Percentiles rank a stretch among this genome's conserved stretches.
Evolutionary conservation across 37 sponge, comb jelly and placozoan species (phyloP).

Genomic region (Aplysina aerophoba): DNA sequence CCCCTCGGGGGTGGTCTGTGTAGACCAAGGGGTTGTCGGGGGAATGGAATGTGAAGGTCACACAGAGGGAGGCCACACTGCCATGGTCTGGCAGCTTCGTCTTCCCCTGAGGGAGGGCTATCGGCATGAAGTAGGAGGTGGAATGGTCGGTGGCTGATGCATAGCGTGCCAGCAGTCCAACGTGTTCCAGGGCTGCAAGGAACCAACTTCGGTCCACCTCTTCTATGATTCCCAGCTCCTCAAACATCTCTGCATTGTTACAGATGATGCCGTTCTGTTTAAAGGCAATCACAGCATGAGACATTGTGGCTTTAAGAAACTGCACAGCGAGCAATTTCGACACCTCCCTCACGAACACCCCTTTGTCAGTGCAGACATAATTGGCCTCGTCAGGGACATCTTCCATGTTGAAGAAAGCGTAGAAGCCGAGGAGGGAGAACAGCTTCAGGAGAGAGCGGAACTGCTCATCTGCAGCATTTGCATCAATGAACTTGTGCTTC

Average conservation of each 20-base stretch:
- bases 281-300: not conserved
- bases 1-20: not conserved
- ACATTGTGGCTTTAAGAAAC: not conserved
- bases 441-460: not conserved
- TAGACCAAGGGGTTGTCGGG: not conserved
- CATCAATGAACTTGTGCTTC: not conserved
- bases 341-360: slow-evolving; percentile 3
- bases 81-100: not conserved
- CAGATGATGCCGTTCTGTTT: not conserved
- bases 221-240: not conserved
- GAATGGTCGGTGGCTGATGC: too few species aligned
- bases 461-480: slow-evolving; percentile 20
- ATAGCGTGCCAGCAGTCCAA: not conserved
- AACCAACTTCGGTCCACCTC: not conserved
- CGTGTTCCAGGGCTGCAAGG: not conserved
- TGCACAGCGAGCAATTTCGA: slow-evolving; percentile 13
- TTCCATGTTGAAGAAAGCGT: not conserved
- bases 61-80: not conserved
- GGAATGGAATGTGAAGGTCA: not conserved
- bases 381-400: not conserved
- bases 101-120: not conserved
- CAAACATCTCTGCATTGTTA: not conserved
- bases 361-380: slow-evolving; percentile 3
- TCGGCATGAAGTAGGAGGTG: not conserved
- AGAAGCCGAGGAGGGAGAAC: slow-evolving; percentile 7